Base-by-base conservation (phyloP, 2,888 invertebrate genomes). In the Drosophila formosana region DNA sequence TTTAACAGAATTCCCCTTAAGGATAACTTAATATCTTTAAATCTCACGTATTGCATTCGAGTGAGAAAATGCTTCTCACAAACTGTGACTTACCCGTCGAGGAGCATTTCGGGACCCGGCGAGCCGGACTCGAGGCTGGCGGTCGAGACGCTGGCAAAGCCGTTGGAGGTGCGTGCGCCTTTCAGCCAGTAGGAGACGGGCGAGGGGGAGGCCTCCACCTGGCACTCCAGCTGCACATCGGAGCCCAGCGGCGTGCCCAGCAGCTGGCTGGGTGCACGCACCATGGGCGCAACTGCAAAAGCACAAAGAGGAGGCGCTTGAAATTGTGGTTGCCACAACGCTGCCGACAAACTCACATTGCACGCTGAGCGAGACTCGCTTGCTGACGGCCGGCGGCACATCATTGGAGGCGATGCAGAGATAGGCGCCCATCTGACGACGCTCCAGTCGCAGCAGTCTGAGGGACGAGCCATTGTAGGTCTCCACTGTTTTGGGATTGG, bases 361-460 rank as follows among this genome's bases (percentile, higher is more conserved):
- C 66, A 98, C 97, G 90, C 96, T 96, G 67, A 98, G 94, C 51
- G 96, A 96, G 83, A 98, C 97, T 82, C 97, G 93, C 92, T 97
- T 97, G 93, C 96, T 97, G 89, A 97, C 97, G 7, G 97, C 96
- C 4, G 97, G 97, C 30, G 97, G 97, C 46, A 98, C 97, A 92
- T 97, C 97, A 91, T 98, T 98, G 89, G 96, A 96, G 11, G 98
- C 98, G 88, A 97, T 97, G 93, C 98, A 98, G 84, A 98, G 94
- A 92, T 97, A 98, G 32, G 96, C 96, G 39, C 97, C 98, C 96
- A 97, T 98, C 93, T 98, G 98, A 86, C 96, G 94, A 56, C 98
- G 94, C 90, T 97, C 97, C 86, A 98, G 94, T 72, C 96, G 95
- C 93, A 96, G 94, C 88, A 98, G 94, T 76, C 95, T 94, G 82